Base-by-base conservation (phyloP, 2,888 invertebrate genomes). In the Eristalis tenax region DNA sequence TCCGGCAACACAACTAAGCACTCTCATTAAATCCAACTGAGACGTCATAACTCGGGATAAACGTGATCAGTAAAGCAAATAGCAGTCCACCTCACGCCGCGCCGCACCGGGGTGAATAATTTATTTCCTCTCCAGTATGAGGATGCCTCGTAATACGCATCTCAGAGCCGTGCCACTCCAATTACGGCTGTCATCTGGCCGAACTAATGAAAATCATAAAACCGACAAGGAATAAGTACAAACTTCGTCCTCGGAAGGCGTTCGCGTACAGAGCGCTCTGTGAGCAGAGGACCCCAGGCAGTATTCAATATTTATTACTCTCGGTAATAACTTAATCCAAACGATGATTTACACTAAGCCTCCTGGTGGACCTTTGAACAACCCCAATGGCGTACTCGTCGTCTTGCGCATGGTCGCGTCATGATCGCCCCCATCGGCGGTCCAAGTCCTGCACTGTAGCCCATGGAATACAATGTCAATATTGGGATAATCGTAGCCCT, bases 251-350 rank as follows among this genome's bases (percentile, higher is more conserved):
- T 15, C 15, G 59, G 23, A 6, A 23, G 11, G 3, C 28, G 28
- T 6, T 59, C 6, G 4, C 15, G 59, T 26, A 13, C 4, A 4
- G 13, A 1, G 0, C 26, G 5, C 22, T n/a, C 35, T 6, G 65
- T 23, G n/a, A 69, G 65, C 23, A 13, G 23, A 22, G 57, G 63
- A 26, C 18, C 23, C 35, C 40, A 59, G 56, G 61, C 61, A 63
- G 28, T 35, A 69, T 32, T 32, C 10, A 10, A 2, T 73, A 78
- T 86, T 86, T 86, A 74, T 65, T 64, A 38, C 77, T 69, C 28
- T 15, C 57, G 71, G 59, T 81, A 77, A 77, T 86, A 78, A 78
- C 82, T 86, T 82, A 64, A 82, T 86, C 64, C 66, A 61, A 28
- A 50, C 68, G 59, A 78, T 86, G 82, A 86, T 86, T 86, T 78